phyloP scores from a whole-genome alignment of 2,797 vertebrate genomes.

The Sandelia bainsii region DNA sequence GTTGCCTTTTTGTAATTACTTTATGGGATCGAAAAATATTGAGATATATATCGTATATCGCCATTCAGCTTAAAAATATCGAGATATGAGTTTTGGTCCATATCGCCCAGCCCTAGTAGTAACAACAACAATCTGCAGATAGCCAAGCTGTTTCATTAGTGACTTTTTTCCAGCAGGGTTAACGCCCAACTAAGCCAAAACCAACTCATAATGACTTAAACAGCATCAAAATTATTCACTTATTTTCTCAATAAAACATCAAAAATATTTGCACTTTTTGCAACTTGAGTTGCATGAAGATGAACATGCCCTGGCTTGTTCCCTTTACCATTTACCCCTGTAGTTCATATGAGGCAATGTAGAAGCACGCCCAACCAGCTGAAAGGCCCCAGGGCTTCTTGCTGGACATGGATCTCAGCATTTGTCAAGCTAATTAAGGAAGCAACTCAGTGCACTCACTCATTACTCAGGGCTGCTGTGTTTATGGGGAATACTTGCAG shows the following conservation, averaged over 20 bases:
- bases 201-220: not conserved
- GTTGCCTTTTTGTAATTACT: no score
- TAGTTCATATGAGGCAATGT: conserved; percentile 30
- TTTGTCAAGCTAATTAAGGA: conserved; percentile 71
- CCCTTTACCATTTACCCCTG: conserved; percentile 28
- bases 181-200: not conserved
- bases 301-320: conserved; percentile 30
- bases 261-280: no score
- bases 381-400: conserved; percentile 58
- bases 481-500: conserved; percentile 53
- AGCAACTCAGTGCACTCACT: conserved; percentile 35
- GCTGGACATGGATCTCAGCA: conserved; percentile 57
- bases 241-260: not conserved
- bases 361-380: conserved; percentile 40
- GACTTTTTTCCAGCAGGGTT: not conserved
- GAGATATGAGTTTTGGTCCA: no score
- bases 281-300: conserved; percentile 1
- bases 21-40: no score
- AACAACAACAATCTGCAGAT: not conserved
- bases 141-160: not conserved
- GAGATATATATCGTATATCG: no score
- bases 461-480: conserved; percentile 54
- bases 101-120: no score
- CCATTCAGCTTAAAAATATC: no score
- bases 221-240: not conserved